phyloP scores from a whole-genome alignment of 2,888 invertebrate species.

The Tachina fera region DNA sequence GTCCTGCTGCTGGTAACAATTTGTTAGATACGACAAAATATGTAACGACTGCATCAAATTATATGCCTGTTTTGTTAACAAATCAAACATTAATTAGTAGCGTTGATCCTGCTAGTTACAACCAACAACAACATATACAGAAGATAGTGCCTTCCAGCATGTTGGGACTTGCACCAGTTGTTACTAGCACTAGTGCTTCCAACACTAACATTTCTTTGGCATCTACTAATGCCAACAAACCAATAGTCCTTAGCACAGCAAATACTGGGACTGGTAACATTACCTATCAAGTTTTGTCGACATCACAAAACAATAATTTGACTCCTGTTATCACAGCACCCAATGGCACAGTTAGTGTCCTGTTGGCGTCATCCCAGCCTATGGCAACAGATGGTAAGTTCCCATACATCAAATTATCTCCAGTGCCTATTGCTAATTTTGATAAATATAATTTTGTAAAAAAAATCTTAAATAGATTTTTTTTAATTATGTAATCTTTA shows the following conservation, averaged over 20 bases:
- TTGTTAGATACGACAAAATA: conserved; percentile 54
- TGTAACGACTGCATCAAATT: conserved; percentile 51
- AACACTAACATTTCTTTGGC: conserved; percentile 28
- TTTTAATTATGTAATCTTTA: conserved; percentile 54
- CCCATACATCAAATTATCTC: background rate
- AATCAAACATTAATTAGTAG: conserved; percentile 66
- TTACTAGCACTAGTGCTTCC: background rate
- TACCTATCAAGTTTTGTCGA: conserved; percentile 62
- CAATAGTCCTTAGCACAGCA: conserved; percentile 40
- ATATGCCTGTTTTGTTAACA: conserved; percentile 64
- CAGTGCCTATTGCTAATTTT: background rate
- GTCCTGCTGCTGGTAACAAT: conserved; percentile 5
- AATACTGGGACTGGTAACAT: conserved; percentile 42
- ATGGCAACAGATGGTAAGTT: conserved; percentile 65
- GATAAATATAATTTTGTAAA: background rate
- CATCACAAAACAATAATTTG: conserved; percentile 54
- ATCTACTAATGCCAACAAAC: conserved; percentile 38
- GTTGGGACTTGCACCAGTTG: conserved; percentile 29
- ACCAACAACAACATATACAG: conserved; percentile 25
- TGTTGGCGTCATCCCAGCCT: conserved; percentile 47
- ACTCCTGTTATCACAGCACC: conserved; percentile 51
- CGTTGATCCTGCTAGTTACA: conserved; percentile 47
- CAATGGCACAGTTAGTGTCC: conserved; percentile 67
- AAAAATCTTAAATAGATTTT: background rate
- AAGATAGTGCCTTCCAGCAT: conserved; percentile 30